Conservation (phyloP, 2,113 vertebrate genomes). For the Chrysemys picta region DNA sequence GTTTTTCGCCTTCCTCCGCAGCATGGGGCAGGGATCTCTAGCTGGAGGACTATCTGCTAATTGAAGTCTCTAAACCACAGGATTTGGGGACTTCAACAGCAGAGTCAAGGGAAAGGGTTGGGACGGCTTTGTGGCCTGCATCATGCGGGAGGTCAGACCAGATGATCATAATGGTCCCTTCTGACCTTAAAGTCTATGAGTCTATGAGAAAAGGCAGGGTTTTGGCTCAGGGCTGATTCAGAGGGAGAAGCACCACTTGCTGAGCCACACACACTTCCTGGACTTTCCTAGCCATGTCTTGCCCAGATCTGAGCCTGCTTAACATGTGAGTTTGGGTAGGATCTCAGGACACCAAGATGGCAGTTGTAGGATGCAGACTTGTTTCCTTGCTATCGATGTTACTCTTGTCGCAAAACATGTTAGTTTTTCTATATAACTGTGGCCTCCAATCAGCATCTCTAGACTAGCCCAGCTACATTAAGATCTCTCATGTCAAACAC, state of each 20-base stretch:
- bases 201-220: background rate
- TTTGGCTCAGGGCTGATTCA: background rate
- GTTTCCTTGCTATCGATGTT: rapidly evolving
- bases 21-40: too few relatives aligned
- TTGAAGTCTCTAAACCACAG: too few relatives aligned
- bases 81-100: too few relatives aligned
- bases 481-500: background rate
- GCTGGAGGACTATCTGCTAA: too few relatives aligned
- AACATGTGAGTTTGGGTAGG: background rate
- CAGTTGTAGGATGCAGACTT: rapidly evolving
- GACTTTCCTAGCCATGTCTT: background rate
- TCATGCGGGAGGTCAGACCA: too few relatives aligned
- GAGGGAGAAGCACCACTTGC: background rate
- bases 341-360: background rate
- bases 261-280: background rate
- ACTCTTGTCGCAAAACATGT: rapidly evolving
- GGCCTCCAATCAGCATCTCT: background rate
- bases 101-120: too few relatives aligned
- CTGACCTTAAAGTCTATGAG: too few relatives aligned
- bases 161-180: too few relatives aligned
- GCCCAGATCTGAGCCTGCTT: background rate
- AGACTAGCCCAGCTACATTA: background rate
- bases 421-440: background rate
- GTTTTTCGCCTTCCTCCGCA: too few relatives aligned
- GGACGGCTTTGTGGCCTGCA: too few relatives aligned